phyloP scores from a whole-genome alignment of 2,113 vertebrate genomes.

The Paramormyrops kingsleyae region DNA sequence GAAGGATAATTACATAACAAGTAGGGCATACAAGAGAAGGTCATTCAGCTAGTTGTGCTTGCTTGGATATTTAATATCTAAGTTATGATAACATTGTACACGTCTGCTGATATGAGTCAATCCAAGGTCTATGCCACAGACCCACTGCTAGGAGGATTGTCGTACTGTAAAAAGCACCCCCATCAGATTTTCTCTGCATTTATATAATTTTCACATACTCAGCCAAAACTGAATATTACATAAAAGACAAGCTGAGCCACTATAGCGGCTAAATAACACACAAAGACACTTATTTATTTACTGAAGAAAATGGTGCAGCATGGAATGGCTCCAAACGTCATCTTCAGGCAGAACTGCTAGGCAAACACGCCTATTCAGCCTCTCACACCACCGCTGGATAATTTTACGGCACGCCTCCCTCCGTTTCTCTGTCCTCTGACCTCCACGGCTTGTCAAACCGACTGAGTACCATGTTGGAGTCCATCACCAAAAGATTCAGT shows the following conservation, averaged over 20 bases:
- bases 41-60: neutral
- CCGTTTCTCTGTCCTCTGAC: neutral
- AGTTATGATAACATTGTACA: neutral
- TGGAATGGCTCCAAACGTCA: neutral
- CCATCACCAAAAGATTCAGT: neutral
- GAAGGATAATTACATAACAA: neutral
- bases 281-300: neutral
- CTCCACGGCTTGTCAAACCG: neutral
- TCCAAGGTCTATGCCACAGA: neutral
- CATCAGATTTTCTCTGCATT: neutral
- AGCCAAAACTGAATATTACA: neutral
- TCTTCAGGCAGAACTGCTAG: neutral
- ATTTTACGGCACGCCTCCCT: neutral
- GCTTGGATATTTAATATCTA: conserved; percentile 2
- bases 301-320: neutral
- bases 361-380: neutral
- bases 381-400: neutral
- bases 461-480: neutral
- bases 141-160: neutral
- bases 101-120: neutral
- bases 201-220: neutral
- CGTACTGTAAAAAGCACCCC: neutral
- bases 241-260: neutral
- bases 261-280: neutral
- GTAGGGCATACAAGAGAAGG: neutral